Evolutionary conservation across 2,888 invertebrate genomes (phyloP), one percentile per base, ranked within the genome.

Genomic region (Eupeodes latifasciatus): DNA sequence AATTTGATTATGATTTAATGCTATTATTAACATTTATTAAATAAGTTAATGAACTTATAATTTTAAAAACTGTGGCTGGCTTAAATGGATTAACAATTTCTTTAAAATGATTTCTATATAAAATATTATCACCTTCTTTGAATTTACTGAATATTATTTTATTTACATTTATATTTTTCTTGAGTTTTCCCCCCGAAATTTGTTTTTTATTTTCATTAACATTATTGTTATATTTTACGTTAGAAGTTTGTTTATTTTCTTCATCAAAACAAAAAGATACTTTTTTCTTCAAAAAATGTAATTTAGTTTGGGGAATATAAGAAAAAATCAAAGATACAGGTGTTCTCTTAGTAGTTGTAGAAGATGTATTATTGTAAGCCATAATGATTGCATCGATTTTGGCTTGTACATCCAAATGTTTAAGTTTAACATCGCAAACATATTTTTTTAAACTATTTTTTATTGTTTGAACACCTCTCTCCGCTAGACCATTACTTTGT

Each of bases 401-500:
- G 14, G 61, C 61, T 71, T 79, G 61, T 19, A 71, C 55, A 53
- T 61, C 62, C 44, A 79, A 55, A 36, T 44, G 12, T 71, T 79
- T 71, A n/a, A 71, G 14, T 67, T 74, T 59, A 51, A 9, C 36
- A 79, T 71, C 77, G 10, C 83, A 53, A 64, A 89, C 11, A 55
- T 72, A 74, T 80, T 90, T 90, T 62, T 90, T 90, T 19, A 90
- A 74, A 19, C 27, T 78, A 12, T 10, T 36, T 85, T 91, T 91
- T 36, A 89, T 77, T 9, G 81, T 81, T 75, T 90, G 85, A 4
- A 90, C 90, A 1, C 74, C 78, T 77, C 86, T 85, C 85, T 91
- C 89, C 12, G 90, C 89, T 62, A 78, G 40, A 57, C 90, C 90
- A 76, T 90, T 90, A 57, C 89, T 89, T 72, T 90, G 72, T 16